phyloP scores from a whole-genome alignment of 2,797 vertebrate species.

The Hipposideros larvatus region DNA sequence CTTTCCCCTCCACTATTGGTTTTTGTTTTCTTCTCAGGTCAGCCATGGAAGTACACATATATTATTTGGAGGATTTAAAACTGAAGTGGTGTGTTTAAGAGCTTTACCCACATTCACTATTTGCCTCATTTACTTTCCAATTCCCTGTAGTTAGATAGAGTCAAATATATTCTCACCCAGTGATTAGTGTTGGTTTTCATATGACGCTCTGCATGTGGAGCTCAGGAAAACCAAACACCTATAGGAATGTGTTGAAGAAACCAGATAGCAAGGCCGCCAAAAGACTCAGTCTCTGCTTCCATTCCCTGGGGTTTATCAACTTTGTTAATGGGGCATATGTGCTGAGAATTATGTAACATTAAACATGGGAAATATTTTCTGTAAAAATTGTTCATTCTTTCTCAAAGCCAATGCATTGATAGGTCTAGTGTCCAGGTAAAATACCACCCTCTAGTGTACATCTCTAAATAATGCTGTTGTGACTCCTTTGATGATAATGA shows the following conservation, averaged over 20 bases:
- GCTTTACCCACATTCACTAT: background rate
- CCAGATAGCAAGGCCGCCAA: constrained; percentile 64
- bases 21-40: background rate
- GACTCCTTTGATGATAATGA: background rate
- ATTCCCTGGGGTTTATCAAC: constrained; percentile 68
- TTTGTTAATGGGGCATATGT: constrained; percentile 80
- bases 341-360: constrained; percentile 61
- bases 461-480: constrained; percentile 50
- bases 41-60: too few species aligned
- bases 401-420: constrained; percentile 44
- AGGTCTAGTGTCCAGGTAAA: constrained; percentile 64
- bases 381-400: constrained; percentile 42
- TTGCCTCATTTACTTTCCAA: constrained; percentile 45
- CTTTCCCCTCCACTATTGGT: background rate
- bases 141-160: constrained; percentile 58
- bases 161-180: constrained; percentile 65
- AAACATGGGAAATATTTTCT: constrained; percentile 54
- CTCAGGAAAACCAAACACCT: constrained; percentile 69
- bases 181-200: constrained; percentile 66
- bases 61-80: background rate
- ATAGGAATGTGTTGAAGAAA: constrained; percentile 69
- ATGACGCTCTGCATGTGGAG: constrained; percentile 29
- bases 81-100: background rate
- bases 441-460: constrained; percentile 57
- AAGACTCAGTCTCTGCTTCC: constrained; percentile 72